These are phyloP conservation scores for Lethrus apterus DNA, from an alignment of 1,140 invertebrate species.

Conservation along the genomic window DNA sequence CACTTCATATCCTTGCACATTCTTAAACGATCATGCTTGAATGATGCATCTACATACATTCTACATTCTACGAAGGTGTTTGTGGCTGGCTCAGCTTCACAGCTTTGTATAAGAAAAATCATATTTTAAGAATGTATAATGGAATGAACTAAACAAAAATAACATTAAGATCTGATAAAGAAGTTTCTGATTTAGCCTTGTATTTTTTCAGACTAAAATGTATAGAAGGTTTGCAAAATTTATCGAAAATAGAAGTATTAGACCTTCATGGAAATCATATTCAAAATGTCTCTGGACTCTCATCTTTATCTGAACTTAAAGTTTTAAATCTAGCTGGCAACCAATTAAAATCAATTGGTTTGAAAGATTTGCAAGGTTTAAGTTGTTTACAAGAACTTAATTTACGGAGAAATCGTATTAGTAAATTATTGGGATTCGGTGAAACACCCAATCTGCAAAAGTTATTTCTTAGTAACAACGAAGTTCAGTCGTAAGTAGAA, in stretches of 20 bases:
- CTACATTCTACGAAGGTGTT: too few relatives aligned
- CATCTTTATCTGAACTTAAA: conserved; percentile 61
- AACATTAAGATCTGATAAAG: too few relatives aligned
- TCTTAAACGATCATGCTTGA: too few relatives aligned
- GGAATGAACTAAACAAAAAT: too few relatives aligned
- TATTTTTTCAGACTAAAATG: conserved; percentile 58
- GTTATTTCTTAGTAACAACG: conserved; percentile 79
- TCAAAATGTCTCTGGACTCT: conserved; percentile 54
- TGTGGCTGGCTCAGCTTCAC: too few relatives aligned
- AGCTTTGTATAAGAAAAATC: too few relatives aligned
- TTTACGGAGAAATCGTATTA: conserved; percentile 75
- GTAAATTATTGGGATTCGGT: conserved; percentile 71
- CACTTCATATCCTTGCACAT: too few relatives aligned
- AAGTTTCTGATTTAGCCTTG: too few relatives aligned
- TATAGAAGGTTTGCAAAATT: conserved; percentile 65
- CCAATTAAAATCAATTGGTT: conserved; percentile 66
- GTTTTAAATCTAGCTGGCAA: conserved; percentile 89
- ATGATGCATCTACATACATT: too few relatives aligned
- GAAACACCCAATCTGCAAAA: conserved; percentile 73
- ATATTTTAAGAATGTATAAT: too few relatives aligned
- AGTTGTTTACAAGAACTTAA: conserved; percentile 75
- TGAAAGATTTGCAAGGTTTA: conserved; percentile 68
- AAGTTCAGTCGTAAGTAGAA: conserved; percentile 59
- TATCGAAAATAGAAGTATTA: conserved; percentile 75
- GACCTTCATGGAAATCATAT: conserved; percentile 89